Base-by-base conservation (phyloP, 2,888 invertebrate species). In the Anodontia alba region DNA sequence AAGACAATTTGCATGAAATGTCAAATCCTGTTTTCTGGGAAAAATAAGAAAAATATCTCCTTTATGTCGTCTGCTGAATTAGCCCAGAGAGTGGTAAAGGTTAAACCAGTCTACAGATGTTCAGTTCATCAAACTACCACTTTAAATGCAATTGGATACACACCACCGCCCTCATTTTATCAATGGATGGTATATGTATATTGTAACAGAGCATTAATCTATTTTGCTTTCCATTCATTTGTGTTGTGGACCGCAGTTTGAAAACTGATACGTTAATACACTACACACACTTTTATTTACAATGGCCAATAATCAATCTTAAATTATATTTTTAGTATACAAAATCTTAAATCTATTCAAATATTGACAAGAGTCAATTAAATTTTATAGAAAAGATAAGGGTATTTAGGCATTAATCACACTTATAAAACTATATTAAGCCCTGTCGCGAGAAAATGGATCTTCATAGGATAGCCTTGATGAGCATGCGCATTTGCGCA, bases 251-350 rank as follows among this genome's bases (percentile, higher is more conserved):
- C 62, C 62, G 23, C 7, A 23, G 62, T 62, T 62, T 62, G 62
- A 62, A 62, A 62, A 33, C 33, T 31, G 62, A 62, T 62, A 62
- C 33, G 62, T 62, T 31, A 62, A 62, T 57, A 62, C 33, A 62
- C 33, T 31, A 23, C 29, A 62, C 62, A 62, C 29, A 62, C 62
- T 33, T 33, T 62, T 62, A 62, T 62, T 62, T 62, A 62, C 62
- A 31, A 62, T 33, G 12, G 1, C 15, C 33, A 62, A 62, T 33
- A 12, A 62, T 62, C 62, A 62, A 62, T 62, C 62, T 33, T 62
- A 62, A 62, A 62, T 62, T 62, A 62, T 62, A 33, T 62, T 62
- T 57, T 62, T 17, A 62, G 62, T 33, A 62, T 62, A 33, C 33
- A 62, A 26, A 62, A 15, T 23, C 26, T 62, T 62, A 33, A 62